These are phyloP conservation scores for Aphidius colemani DNA, from an alignment of 2,888 invertebrate species.

Conservation along the genomic window DNA sequence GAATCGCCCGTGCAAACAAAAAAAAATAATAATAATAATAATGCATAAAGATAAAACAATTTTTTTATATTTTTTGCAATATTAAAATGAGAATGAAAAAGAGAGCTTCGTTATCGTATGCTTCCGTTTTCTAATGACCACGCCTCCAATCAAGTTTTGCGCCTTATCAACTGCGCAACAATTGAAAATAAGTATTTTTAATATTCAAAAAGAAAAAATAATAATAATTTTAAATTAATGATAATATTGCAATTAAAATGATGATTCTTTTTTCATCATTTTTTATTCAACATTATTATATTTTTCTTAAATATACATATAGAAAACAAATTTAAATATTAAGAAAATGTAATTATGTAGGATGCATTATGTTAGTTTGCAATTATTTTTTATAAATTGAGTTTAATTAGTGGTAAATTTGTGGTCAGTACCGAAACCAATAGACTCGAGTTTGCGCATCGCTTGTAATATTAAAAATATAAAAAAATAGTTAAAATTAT, in stretches of 20 bases:
- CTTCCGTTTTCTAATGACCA: slow-evolving; percentile 39
- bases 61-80: slow-evolving; percentile 38
- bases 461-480: slow-evolving; percentile 5
- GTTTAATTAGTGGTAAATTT: slow-evolving; percentile 38
- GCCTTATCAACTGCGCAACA: slow-evolving; percentile 49
- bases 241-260: too few relatives aligned
- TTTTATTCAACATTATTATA: too few relatives aligned
- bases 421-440: slow-evolving; percentile 33
- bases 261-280: too few relatives aligned
- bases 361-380: slow-evolving; percentile 7
- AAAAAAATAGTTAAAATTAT: too few relatives aligned
- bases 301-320: not conserved
- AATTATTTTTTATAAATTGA: slow-evolving; percentile 21
- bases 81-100: slow-evolving; percentile 37
- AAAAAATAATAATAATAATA: too few relatives aligned
- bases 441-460: slow-evolving; percentile 18
- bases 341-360: not conserved
- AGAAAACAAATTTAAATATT: slow-evolving; percentile 2
- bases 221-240: not conserved
- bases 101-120: slow-evolving; percentile 21
- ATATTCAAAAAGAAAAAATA: not conserved
- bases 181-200: slow-evolving; percentile 42
- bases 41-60: slow-evolving; percentile 18
- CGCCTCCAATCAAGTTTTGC: slow-evolving; percentile 45
- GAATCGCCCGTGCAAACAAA: too few relatives aligned